A percentile compares a stretch with the other conserved stretches of the same genome.
Conservation (phyloP, 2,797 vertebrate genomes). For the Rallus crepitans region DNA sequence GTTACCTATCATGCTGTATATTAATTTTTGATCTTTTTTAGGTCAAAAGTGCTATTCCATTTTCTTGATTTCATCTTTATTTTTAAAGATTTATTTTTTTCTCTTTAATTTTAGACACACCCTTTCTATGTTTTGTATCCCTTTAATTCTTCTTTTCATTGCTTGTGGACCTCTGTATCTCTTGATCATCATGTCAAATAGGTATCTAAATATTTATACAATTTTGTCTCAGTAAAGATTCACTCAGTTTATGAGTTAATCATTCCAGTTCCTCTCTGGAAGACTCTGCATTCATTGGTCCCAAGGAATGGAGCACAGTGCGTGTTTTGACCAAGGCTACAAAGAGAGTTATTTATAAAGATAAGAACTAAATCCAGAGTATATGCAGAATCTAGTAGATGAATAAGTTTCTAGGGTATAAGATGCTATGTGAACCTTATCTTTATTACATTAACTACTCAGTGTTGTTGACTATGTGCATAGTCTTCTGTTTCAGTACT, state of each 20-base stretch:
- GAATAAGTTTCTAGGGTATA: background rate
- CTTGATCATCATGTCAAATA: background rate
- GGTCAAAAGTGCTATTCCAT: background rate
- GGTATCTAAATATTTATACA: background rate
- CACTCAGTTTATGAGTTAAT: background rate
- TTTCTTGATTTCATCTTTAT: background rate
- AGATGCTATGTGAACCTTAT: background rate
- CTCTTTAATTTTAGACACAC: background rate
- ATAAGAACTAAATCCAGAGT: background rate
- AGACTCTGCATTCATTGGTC: background rate
- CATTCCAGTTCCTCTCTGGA: background rate
- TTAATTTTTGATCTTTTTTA: background rate
- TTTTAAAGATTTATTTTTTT: background rate
- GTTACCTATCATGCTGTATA: background rate
- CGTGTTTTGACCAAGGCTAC: background rate
- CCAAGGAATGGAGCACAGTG: background rate
- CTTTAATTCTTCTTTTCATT: background rate
- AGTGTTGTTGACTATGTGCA: background rate
- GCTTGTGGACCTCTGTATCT: background rate
- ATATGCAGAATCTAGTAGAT: background rate
- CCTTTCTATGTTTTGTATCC: background rate
- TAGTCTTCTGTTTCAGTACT: background rate
- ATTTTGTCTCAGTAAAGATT: background rate
- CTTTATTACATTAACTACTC: background rate
- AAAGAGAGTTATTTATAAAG: background rate